Conservation (phyloP, 2,888 invertebrate genomes). For the Nasonovia ribisnigri region DNA sequence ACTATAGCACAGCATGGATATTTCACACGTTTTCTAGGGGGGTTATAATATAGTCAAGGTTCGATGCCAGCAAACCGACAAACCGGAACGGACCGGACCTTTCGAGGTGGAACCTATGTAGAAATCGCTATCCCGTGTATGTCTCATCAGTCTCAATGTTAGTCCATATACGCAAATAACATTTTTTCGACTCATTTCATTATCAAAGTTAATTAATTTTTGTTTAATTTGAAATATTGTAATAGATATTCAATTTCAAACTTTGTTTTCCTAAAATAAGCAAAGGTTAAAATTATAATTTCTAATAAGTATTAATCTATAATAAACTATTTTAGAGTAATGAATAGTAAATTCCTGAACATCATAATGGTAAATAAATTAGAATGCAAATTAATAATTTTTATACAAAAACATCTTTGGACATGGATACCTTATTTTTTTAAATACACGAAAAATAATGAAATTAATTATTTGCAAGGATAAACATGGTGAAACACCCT, state of each 20-base stretch:
- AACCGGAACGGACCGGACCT: not conserved
- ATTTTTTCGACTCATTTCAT: not conserved
- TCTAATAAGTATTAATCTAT: not conserved
- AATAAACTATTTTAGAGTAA: not conserved
- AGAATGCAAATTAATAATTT: not conserved
- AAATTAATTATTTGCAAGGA: not conserved
- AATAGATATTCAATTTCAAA: not conserved
- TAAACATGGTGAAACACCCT: not conserved
- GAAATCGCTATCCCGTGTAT: not conserved
- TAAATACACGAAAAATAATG: not conserved
- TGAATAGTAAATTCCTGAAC: not conserved
- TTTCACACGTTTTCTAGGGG: not conserved
- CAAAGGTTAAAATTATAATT: not conserved
- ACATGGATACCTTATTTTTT: not conserved
- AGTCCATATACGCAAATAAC: not conserved
- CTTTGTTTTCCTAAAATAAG: not conserved
- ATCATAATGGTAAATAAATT: not conserved
- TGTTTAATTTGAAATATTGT: not conserved
- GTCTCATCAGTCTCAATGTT: not conserved
- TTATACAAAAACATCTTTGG: not conserved
- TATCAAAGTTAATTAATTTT: not conserved
- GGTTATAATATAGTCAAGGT: not conserved
- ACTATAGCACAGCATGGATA: not conserved
- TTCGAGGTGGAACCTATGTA: not conserved
- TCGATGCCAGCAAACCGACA: not conserved